phyloP scores from a whole-genome alignment of 2,113 vertebrate genomes.

The Dipodomys merriami region DNA sequence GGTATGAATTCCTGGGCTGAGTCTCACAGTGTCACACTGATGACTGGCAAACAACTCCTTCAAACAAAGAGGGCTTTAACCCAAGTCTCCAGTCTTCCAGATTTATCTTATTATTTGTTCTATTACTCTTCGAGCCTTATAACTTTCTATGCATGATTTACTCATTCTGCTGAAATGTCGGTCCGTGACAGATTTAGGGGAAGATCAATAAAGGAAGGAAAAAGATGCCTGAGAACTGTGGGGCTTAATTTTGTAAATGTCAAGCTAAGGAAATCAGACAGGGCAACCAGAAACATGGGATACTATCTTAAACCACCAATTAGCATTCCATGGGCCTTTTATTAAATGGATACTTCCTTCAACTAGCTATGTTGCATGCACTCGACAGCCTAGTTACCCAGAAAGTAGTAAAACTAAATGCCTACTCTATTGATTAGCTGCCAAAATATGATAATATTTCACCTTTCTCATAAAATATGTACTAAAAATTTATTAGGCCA shows the following conservation, averaged over 20 bases:
- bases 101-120: constrained; percentile 20
- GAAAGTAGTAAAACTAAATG: constrained; percentile 75
- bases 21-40: background rate
- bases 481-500: constrained; percentile 75
- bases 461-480: constrained; percentile 75
- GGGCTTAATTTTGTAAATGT: constrained; percentile 74
- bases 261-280: constrained; percentile 65
- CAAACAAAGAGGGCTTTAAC: background rate
- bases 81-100: background rate
- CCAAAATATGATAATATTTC: constrained; percentile 71
- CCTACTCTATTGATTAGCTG: constrained; percentile 66
- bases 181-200: constrained; percentile 67
- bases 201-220: constrained; percentile 70
- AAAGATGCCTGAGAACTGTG: constrained; percentile 66
- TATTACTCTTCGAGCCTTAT: constrained; percentile 31
- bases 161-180: constrained; percentile 44
- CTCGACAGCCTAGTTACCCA: constrained; percentile 69
- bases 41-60: background rate
- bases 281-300: constrained; percentile 36
- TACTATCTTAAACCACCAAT: constrained; percentile 63
- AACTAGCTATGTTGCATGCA: constrained; percentile 66
- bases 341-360: constrained; percentile 52
- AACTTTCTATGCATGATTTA: constrained; percentile 57
- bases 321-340: constrained; percentile 56
- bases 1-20: background rate